Conservation (phyloP, 1,140 invertebrate species). For the Planococcus citri region DNA sequence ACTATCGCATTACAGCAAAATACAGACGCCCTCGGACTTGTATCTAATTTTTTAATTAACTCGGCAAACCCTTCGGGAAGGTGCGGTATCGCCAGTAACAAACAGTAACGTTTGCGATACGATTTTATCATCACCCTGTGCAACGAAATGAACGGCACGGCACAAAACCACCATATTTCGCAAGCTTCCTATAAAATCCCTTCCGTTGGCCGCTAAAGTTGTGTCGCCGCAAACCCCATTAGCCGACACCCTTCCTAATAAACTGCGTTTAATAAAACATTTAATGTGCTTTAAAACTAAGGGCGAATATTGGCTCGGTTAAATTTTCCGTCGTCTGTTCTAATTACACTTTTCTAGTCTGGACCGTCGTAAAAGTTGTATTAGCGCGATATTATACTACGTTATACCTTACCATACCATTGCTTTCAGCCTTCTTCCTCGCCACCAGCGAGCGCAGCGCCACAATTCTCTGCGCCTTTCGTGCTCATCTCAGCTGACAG, state of each 20-base stretch:
- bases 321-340: constrained; percentile 16
- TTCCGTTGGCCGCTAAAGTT: constrained; percentile 18
- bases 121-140: not conserved
- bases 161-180: constrained; percentile 1
- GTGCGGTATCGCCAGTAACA: no score
- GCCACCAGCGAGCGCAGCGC: not conserved
- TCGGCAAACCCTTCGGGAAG: no score
- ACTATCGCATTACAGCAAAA: no score
- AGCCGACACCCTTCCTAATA: constrained; percentile 15
- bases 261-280: constrained; percentile 20
- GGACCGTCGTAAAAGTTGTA: constrained; percentile 17
- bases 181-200: constrained; percentile 19
- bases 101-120: no score
- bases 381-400: constrained; percentile 11
- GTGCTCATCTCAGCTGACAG: no score
- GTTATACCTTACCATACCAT: not conserved
- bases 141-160: not conserved
- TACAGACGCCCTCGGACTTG: no score
- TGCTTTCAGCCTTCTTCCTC: not conserved
- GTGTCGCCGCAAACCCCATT: constrained; percentile 17
- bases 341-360: constrained; percentile 20
- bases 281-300: constrained; percentile 16
- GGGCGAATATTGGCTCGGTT: constrained; percentile 17
- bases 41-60: no score
- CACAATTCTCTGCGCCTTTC: not conserved